A percentile compares a stretch with the other conserved stretches of the same genome.
Evolutionary conservation across 1,140 invertebrate genomes (phyloP).

Genomic region (Pogonognathellus flavescens): DNA sequence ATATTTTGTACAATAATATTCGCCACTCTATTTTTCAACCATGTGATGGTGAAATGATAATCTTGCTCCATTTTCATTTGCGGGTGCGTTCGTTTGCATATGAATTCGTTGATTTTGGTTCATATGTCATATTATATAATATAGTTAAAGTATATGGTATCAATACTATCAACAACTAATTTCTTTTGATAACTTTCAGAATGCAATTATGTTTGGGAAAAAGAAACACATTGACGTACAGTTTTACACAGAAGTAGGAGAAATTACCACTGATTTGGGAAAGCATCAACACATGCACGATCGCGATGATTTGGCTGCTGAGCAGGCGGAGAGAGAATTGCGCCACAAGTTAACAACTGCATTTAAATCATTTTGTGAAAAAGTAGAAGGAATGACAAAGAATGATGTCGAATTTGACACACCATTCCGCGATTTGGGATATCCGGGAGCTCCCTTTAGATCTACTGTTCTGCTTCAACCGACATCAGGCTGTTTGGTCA

Average conservation of each 20-base stretch:
- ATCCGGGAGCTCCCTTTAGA: conserved; percentile 96
- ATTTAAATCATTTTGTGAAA: conserved; percentile 98
- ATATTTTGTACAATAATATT: conserved; percentile 99
- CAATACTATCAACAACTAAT: no score
- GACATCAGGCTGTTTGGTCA: conserved; percentile 95
- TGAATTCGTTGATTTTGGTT: not conserved
- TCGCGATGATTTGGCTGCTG: conserved; percentile 96
- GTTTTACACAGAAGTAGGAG: conserved; percentile 99
- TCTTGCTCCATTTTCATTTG: conserved; percentile 97
- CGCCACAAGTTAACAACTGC: conserved; percentile 96
- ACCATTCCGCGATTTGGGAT: conserved; percentile 97
- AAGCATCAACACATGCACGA: conserved; percentile 99
- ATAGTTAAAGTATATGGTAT: no score
- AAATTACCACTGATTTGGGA: conserved; percentile 98
- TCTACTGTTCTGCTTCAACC: conserved; percentile 97
- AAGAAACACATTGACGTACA: conserved; percentile 99
- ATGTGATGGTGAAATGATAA: conserved; percentile 99
- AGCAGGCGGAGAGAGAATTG: conserved; percentile 97
- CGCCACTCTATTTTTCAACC: conserved; percentile 99
- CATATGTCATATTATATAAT: no score
- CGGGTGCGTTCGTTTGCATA: conserved; percentile 75
- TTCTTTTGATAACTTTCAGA: conserved; percentile 72
- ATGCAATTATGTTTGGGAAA: conserved; percentile 99
- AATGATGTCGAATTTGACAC: conserved; percentile 98
- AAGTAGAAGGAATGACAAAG: conserved; percentile 96